A percentile compares a stretch with the other conserved stretches of the same genome.
Evolutionary conservation across 2,113 vertebrate species (phyloP).

Genomic region (Meriones unguiculatus): DNA sequence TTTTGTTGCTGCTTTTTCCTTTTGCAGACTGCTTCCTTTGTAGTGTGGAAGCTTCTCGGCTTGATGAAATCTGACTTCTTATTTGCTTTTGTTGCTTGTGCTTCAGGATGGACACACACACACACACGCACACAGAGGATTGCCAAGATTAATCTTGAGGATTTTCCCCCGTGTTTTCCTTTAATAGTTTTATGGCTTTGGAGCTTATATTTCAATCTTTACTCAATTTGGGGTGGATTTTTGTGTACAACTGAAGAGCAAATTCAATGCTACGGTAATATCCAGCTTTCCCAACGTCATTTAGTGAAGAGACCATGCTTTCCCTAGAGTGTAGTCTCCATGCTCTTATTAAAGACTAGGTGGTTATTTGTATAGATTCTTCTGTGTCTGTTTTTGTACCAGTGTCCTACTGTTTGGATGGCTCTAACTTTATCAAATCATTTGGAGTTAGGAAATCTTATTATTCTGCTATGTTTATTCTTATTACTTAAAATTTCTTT

Average conservation of each 20-base stretch:
- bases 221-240: not conserved
- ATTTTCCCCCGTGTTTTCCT: not conserved
- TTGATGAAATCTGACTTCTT: not conserved
- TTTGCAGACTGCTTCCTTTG: not conserved
- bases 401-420: not conserved
- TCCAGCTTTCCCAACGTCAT: too few relatives aligned
- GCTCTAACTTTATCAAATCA: not conserved
- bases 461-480: not conserved
- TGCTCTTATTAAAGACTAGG: not conserved
- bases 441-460: not conserved
- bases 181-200: not conserved
- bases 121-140: not conserved
- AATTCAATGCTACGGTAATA: not conserved
- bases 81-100: not conserved
- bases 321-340: not conserved
- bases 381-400: not conserved
- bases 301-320: not conserved
- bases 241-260: not conserved
- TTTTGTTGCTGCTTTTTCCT: not conserved
- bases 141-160: not conserved
- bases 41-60: not conserved
- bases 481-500: not conserved
- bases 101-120: not conserved
- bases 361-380: not conserved
- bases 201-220: not conserved